Base-by-base conservation (phyloP, 92 coral and sea anemone species). In the Porites lobata region DNA sequence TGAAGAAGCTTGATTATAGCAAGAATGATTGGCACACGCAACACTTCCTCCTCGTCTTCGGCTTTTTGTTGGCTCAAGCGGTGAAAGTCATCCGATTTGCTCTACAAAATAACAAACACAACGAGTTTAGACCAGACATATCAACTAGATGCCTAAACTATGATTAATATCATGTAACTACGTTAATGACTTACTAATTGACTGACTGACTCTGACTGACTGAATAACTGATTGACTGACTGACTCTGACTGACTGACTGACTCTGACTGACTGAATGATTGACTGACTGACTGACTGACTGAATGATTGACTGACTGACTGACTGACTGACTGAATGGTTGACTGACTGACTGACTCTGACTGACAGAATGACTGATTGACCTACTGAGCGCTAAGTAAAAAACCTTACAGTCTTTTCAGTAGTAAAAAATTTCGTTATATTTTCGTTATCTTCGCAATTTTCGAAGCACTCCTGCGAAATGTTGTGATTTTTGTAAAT, bases 1-100 rank as follows among this genome's bases (percentile, higher is more conserved):
- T 97, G 98, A 12, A 97, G 92, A 22, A 97, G 92, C 62, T 97
- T 97, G 20, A 97, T 91, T 91, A 96, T 85, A 21, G 99, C 99
- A 10, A 97, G 92, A 9, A 91, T 92, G 66, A 97, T 87, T 9
- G 99, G 99, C 9, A 97, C 99, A 15, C 98, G 94, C 20, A 97
- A 85, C 15, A 96, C 94, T 65, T 95, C 96, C 52, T 96, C 92
- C 50, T 95, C 93, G 61, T 97, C 99, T 22, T 94, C 93, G 15
- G 81, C 92, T 76, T 97, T 96, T 72, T 85, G 86, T 69, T 90
- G 90, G 47, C 98, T 92, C 75, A 94, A 65, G 32, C 95, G 94
- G 72, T 97, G 99, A 75, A 92, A 93, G 77, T 87, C 12, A 24
- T 71, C 81, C 38, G 89, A 73, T 81, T 72, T 80, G 68, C 52